Evolutionary conservation across 2,797 vertebrate genomes (phyloP).

Genomic region (Hephaestus fuliginosus): DNA sequence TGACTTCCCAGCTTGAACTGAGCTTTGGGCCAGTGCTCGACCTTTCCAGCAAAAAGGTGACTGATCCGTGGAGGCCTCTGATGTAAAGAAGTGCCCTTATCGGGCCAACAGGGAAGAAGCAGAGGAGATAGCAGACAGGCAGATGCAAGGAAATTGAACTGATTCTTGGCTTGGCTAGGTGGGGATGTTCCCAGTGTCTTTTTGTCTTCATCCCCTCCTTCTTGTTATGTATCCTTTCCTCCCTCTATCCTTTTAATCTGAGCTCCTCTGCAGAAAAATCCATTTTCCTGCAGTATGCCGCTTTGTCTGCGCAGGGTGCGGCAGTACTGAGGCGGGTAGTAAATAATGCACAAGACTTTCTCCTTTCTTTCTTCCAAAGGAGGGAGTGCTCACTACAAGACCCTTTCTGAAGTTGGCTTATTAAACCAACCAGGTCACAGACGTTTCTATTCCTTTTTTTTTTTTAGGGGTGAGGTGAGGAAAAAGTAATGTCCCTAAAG

Average conservation of each 20-base stretch:
- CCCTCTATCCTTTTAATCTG: conserved; percentile 56
- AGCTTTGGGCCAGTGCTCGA: conserved; percentile 69
- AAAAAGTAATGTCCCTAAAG: conserved; percentile 42
- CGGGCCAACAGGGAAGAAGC: conserved; percentile 62
- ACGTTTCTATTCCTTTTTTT: conserved; percentile 36
- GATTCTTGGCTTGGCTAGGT: conserved; percentile 34
- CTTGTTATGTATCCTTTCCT: conserved; percentile 41
- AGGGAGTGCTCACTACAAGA: conserved; percentile 59
- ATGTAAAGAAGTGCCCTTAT: conserved; percentile 82
- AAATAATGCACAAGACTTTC: conserved; percentile 87
- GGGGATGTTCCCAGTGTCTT: conserved; percentile 37
- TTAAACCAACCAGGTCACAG: conserved; percentile 71
- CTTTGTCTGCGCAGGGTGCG: conserved; percentile 75
- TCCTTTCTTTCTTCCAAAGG: conserved; percentile 72
- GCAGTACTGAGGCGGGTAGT: conserved; percentile 71
- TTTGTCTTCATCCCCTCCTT: conserved; percentile 33
- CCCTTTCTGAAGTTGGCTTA: conserved; percentile 75
- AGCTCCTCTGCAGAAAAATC: conserved; percentile 75
- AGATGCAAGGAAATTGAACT: conserved; percentile 35
- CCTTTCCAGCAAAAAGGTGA: conserved; percentile 83
- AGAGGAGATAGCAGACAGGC: conserved; percentile 43
- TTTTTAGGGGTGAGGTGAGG: conserved; percentile 23
- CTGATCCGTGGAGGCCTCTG: conserved; percentile 70
- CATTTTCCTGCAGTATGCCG: conserved; percentile 71
- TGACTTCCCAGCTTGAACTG: conserved; percentile 72